A percentile compares a stretch with the other conserved stretches of the same genome.
Evolutionary conservation across 2,888 invertebrate genomes (phyloP).

Genomic region (Lepidocyrtoides sp.): DNA sequence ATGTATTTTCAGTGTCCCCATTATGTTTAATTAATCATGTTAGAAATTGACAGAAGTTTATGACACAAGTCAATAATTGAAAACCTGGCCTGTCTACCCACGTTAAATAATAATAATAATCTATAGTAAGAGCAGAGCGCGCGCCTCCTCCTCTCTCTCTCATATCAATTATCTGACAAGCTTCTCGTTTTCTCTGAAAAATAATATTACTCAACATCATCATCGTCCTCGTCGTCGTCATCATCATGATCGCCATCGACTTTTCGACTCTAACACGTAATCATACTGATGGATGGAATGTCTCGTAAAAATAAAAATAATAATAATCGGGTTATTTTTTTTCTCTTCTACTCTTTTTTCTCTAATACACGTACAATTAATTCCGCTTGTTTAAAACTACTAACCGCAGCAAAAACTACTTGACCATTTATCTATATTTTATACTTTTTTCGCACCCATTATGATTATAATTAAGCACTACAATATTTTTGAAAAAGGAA

Average conservation of each 20-base stretch:
- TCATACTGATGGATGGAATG: conserved; percentile 65
- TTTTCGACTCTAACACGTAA: too few relatives aligned
- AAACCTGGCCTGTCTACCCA: not conserved
- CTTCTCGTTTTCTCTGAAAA: not conserved
- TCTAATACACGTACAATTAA: too few relatives aligned
- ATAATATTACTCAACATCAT: not conserved
- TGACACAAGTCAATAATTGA: conserved; percentile 25
- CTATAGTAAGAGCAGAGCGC: too few relatives aligned
- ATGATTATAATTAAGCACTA: too few relatives aligned
- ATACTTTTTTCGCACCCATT: not conserved
- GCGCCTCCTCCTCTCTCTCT: not conserved
- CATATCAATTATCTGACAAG: not conserved
- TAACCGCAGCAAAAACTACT: conserved; percentile 2
- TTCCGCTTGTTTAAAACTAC: too few relatives aligned
- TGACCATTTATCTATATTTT: not conserved
- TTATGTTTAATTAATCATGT: conserved; percentile 30
- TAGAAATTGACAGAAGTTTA: conserved; percentile 38
- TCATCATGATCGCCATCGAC: not conserved
- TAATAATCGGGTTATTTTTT: not conserved
- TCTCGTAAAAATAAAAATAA: not conserved
- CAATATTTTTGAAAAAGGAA: not conserved
- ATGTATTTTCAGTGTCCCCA: not conserved
- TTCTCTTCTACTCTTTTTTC: not conserved
- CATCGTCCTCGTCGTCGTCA: not conserved
- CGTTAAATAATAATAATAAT: conserved; percentile 10